A percentile compares a stretch with the other conserved stretches of the same genome.
These are phyloP conservation scores for Planococcus citri DNA, from an alignment of 1,140 invertebrate species.

Conservation along the genomic window DNA sequence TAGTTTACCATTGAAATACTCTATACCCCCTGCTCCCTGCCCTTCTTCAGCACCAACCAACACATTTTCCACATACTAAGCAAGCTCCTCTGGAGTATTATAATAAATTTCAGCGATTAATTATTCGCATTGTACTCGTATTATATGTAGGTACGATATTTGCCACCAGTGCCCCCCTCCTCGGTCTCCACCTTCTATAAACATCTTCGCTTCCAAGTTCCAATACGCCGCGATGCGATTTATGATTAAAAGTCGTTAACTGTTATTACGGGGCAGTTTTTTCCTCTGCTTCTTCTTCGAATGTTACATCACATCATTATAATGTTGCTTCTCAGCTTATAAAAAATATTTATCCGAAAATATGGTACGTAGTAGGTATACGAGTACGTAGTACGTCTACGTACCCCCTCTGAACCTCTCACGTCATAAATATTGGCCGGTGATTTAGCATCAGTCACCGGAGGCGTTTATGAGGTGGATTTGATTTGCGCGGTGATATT, in stretches of 20 bases:
- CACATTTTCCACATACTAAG: no score
- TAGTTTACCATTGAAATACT: not conserved
- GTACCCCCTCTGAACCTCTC: no score
- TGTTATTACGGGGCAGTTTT: conserved; percentile 1
- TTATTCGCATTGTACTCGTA: not conserved
- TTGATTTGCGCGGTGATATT: not conserved
- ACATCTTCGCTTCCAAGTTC: no score
- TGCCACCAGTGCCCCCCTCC: not conserved
- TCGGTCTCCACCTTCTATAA: no score
- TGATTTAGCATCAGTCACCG: not conserved
- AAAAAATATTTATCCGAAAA: not conserved
- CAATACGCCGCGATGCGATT: not conserved
- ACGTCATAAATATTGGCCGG: not conserved
- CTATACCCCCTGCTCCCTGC: not conserved
- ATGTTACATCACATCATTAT: not conserved
- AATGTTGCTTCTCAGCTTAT: not conserved
- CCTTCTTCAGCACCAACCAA: no score
- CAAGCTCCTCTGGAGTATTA: no score
- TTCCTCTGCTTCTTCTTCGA: not conserved
- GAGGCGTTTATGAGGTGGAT: not conserved
- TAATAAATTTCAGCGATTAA: conserved; percentile 4
- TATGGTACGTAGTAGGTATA: no score
- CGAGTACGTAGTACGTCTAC: no score
- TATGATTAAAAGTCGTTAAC: conserved; percentile 4
- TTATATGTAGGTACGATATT: not conserved